These are phyloP conservation scores for Manis crassicaudata DNA, from an alignment of 2,797 vertebrate genomes.

Conservation along the genomic window DNA sequence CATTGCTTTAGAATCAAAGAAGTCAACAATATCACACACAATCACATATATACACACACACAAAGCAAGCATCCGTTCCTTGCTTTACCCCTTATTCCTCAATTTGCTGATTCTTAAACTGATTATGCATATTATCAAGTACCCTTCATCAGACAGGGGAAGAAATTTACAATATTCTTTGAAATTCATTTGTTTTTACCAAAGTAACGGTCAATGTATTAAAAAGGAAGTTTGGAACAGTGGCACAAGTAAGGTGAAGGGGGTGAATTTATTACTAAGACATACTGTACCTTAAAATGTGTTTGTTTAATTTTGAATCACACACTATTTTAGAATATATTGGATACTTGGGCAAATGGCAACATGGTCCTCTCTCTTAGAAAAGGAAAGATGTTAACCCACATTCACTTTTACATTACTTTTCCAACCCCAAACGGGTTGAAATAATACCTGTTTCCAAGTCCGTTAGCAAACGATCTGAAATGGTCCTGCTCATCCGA, in stretches of 20 bases:
- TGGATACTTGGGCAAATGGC: not conserved
- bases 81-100: not conserved
- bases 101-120: not conserved
- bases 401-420: not conserved
- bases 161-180: not conserved
- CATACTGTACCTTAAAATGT: not conserved
- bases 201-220: not conserved
- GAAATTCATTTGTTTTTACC: conserved; percentile 3
- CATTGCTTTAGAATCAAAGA: conserved; percentile 30
- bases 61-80: not conserved
- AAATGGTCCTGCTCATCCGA: conserved; percentile 46
- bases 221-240: conserved; percentile 4
- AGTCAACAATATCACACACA: not conserved
- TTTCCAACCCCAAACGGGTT: conserved; percentile 25
- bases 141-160: not conserved
- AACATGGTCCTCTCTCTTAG: not conserved
- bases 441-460: conserved; percentile 66
- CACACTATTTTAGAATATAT: not conserved
- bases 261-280: conserved; percentile 16
- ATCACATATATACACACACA: accelerated
- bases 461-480: conserved; percentile 27
- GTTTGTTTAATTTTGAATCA: not conserved
- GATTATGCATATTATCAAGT: too few relatives aligned
- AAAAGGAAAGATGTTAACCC: not conserved
- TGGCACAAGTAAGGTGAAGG: not conserved